Base-by-base conservation (phyloP, 2,113 vertebrate species). In the Saccopteryx bilineata region DNA sequence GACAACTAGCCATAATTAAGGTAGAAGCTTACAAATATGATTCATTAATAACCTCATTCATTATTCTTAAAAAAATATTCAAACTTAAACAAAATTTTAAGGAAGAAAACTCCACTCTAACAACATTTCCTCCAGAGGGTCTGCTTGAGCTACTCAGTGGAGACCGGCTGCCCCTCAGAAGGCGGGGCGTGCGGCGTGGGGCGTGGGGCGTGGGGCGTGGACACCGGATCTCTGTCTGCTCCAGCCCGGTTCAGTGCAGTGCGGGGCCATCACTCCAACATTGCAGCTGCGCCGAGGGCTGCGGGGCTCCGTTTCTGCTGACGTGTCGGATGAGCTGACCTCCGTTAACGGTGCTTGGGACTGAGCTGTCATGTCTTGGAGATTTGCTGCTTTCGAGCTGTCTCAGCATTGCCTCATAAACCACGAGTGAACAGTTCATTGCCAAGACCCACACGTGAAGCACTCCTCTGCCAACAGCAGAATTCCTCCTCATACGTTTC, bases 401-500 rank as follows among this genome's bases (percentile, higher is more conserved):
- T 91, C 76, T 97, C 83, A 79, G 91, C 7, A 1, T 85, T 97
- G 78, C 96, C 96, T 96, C 95, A 92, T 97, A 97, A 97, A 97
- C 95, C 31, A 72, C 68, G 87, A 96, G 92, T 87, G 96, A 97
- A 90, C 69, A 87, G 83, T 93, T 94, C 91, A 82, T 92, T 88
- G 61, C 71, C 48, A 58, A 83, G 39, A 54, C 84, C 58, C 80
- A 85, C 31, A 85, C 0, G 56, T 0, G 2, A 18, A 97, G 92
- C 58, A 87, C 84, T 91, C 95, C 76, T 75, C 71, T 96, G 92
- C 82, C 94, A 93, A 90, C 87, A 96, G 95, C 54, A 21, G 96
- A 96, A 80, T 71, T 88, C 80, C 95, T 33, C 7, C 81, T 2
- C 80, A 33, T 80, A 61, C 50, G 33, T 91, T 58, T 54, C 9